Base-by-base conservation (phyloP, 2,113 vertebrate species). In the Trachemys scripta region DNA sequence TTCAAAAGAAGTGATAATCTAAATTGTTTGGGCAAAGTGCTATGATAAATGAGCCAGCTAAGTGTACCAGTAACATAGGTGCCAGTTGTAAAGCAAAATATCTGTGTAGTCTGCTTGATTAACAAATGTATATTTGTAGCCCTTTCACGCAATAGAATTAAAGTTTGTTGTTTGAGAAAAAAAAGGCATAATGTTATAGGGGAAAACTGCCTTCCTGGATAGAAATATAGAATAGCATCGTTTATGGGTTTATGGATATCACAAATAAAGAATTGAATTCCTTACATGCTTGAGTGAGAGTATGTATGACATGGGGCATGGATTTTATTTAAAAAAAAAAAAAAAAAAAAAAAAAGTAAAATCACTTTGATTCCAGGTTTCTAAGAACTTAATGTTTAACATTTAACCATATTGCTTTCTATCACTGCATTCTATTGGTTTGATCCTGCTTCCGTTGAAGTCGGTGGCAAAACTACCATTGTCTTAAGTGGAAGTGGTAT, bases 191-290 rank as follows among this genome's bases (percentile, higher is more conserved):
- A 93, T 98, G 98, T 98, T 98, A 93, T 98, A 97, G 98, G 98
- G 96, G 97, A 94, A 97, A 98, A 97, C 97, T 98, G 96, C 98
- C 97, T 98, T 98, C 96, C 84, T 98, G 98, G 96, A 95, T 98
- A 98, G 98, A 98, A 97, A 96, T 98, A 98, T 87, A 98, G 98
- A 98, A 96, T 98, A 98, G 98, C 96, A 97, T 96, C 98, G 76
- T 98, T 98, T 98, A 98, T 98, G 98, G 98, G 94, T 98, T 98
- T 98, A 98, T 98, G 98, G 97, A 98, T 98, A 98, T 98, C 87
- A 89, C 95, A 98, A 98, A 98, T 98, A 98, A 98, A 98, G 90
- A 98, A 98, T 98, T 98, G 97, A 98, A 98, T 98, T 98, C 97
- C 98, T 98, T 98, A 98, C 96, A 93, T 98, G 92, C 97, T 98